A percentile compares a stretch with the other conserved stretches of the same genome.
Evolutionary conservation across 2,797 vertebrate genomes (phyloP).

Genomic region (Prunella strophiata): DNA sequence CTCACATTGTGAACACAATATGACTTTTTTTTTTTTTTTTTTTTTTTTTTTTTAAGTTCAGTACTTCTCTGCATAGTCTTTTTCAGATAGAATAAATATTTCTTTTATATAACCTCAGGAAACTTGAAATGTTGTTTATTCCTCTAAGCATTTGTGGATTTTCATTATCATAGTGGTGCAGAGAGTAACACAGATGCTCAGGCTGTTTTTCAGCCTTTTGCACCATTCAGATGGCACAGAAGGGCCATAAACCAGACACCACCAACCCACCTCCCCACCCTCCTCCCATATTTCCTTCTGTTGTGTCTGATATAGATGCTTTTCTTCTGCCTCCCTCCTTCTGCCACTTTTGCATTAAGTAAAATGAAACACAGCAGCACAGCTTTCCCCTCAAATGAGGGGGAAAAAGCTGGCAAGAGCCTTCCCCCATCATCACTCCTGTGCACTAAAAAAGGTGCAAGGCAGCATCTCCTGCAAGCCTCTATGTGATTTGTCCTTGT

Average conservation of each 20-base stretch:
- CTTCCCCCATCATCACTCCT: background rate
- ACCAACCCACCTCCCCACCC: background rate
- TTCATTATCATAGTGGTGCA: constrained; percentile 18
- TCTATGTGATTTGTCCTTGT: background rate
- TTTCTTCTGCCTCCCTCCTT: constrained; percentile 1
- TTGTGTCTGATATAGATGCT: background rate
- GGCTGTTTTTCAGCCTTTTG: constrained; percentile 30
- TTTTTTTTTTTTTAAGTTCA: background rate
- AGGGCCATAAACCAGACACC: constrained; percentile 19
- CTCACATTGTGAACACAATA: constrained; percentile 1
- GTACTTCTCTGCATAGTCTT: background rate
- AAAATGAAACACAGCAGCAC: background rate
- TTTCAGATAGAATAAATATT: constrained; percentile 23
- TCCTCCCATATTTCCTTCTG: constrained; percentile 23
- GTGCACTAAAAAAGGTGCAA: background rate
- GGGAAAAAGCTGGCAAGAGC: background rate
- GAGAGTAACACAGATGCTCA: constrained; percentile 28
- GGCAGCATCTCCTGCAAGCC: background rate
- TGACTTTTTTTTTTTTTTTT: background rate
- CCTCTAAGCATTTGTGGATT: constrained; percentile 1
- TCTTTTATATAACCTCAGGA: constrained; percentile 20
- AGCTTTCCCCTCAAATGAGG: background rate
- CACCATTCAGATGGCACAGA: background rate
- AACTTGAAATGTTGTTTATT: constrained; percentile 20
- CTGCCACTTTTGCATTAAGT: background rate